These are phyloP conservation scores for Polypedilum pembai DNA, from an alignment of 1,140 invertebrate genomes.

Conservation along the genomic window DNA sequence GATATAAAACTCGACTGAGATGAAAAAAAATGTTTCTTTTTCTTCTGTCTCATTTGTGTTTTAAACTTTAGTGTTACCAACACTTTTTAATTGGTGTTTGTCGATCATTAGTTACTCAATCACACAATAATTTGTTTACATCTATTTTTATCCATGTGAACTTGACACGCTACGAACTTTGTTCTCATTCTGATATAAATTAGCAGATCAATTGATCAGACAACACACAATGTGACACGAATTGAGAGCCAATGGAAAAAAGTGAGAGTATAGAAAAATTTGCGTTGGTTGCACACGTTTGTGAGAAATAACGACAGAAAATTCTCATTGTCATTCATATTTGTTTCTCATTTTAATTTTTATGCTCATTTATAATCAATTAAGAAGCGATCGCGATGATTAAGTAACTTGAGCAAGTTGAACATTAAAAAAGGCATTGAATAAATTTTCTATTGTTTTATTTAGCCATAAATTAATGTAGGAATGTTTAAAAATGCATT, in stretches of 20 bases:
- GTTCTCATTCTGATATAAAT: neutral
- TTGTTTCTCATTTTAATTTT: neutral
- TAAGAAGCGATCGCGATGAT: neutral
- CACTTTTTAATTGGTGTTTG: neutral
- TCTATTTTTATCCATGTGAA: slow-evolving; percentile 2
- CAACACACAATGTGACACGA: slow-evolving; percentile 11
- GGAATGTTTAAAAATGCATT: slow-evolving; percentile 1
- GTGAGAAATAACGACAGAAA: slow-evolving; percentile 1
- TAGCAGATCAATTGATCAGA: neutral
- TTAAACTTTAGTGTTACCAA: neutral
- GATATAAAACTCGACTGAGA: neutral
- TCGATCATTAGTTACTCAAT: neutral
- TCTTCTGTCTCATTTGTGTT: neutral
- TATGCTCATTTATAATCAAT: slow-evolving; percentile 10
- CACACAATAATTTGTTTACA: neutral
- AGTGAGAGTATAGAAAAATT: neutral
- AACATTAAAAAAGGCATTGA: neutral
- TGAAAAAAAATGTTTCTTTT: neutral
- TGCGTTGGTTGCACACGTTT: slow-evolving; percentile 10
- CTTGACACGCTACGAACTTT: neutral
- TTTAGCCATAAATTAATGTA: neutral
- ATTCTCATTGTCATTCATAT: neutral
- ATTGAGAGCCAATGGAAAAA: neutral
- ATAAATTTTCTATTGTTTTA: neutral
- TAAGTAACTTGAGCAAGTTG: too few relatives aligned